Conservation (phyloP, 92 coral and sea anemone species). For the Porites divaricata region DNA sequence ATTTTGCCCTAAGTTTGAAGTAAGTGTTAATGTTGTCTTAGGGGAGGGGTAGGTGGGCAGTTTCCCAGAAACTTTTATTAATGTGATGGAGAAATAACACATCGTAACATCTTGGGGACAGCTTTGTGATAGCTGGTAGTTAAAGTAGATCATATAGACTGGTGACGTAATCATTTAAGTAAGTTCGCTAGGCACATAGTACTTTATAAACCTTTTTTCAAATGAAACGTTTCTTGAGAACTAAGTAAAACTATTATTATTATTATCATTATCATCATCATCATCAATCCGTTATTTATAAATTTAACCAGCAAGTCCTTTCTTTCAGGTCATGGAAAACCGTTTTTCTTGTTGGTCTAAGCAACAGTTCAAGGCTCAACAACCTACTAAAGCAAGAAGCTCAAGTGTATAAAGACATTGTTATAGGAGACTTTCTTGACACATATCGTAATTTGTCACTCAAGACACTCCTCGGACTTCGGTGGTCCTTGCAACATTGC, state of each 20-base stretch:
- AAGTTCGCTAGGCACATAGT: too few species aligned
- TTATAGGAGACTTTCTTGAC: conserved; percentile 78
- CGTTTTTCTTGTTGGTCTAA: conserved; percentile 74
- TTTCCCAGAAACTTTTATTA: too few species aligned
- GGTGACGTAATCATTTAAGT: too few species aligned
- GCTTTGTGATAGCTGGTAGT: too few species aligned
- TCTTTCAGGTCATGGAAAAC: conserved; percentile 77
- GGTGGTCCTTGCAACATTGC: conserved; percentile 69
- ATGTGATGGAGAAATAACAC: too few species aligned
- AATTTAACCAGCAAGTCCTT: background rate
- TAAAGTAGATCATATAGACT: too few species aligned
- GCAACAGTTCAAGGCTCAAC: conserved; percentile 67
- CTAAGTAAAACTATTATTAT: background rate
- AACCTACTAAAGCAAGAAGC: conserved; percentile 70
- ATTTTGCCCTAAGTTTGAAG: too few species aligned
- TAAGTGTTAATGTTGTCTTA: too few species aligned
- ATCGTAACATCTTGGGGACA: too few species aligned
- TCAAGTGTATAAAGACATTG: conserved; percentile 73
- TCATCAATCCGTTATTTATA: background rate
- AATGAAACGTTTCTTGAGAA: background rate
- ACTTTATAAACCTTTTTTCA: too few species aligned
- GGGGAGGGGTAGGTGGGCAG: too few species aligned
- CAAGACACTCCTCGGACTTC: conserved; percentile 70
- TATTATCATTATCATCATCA: background rate
- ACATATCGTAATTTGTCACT: conserved; percentile 70